phyloP scores from a whole-genome alignment of 1,140 invertebrate species.

The Drosophila equinoxialis region DNA sequence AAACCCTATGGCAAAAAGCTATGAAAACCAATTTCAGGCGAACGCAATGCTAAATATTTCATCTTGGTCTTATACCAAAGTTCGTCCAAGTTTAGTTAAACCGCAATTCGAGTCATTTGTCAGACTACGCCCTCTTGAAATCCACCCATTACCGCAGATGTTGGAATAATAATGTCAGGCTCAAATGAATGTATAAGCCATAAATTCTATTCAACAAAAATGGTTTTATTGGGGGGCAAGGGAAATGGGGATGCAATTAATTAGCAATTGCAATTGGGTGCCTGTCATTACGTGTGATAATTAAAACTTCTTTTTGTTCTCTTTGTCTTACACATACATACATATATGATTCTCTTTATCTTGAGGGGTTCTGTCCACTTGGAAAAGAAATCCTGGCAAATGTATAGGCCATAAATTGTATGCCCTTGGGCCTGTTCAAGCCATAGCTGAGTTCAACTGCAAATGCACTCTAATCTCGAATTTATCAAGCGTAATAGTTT shows the following conservation, averaged over 20 bases:
- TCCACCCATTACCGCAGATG: slow-evolving; percentile 62
- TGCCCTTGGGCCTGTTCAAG: slow-evolving; percentile 49
- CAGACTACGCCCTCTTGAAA: slow-evolving; percentile 40
- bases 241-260: slow-evolving; percentile 61
- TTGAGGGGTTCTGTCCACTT: slow-evolving; percentile 10
- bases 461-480: slow-evolving; percentile 82
- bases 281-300: slow-evolving; percentile 81
- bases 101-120: slow-evolving; percentile 42
- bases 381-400: slow-evolving; percentile 66
- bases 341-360: not conserved
- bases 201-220: slow-evolving; percentile 46
- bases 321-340: not conserved
- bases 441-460: slow-evolving; percentile 56
- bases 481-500: slow-evolving; percentile 81
- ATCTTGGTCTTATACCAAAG: slow-evolving; percentile 4
- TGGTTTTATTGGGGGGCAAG: slow-evolving; percentile 7
- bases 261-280: slow-evolving; percentile 78
- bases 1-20: slow-evolving; percentile 19
- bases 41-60: not conserved
- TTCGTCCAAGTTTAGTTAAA: slow-evolving; percentile 38
- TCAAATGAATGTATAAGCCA: slow-evolving; percentile 64
- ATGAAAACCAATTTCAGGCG: slow-evolving; percentile 37
- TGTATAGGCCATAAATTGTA: slow-evolving; percentile 76
- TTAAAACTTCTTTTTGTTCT: slow-evolving; percentile 66
- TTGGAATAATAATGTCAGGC: slow-evolving; percentile 77